Evolutionary conservation across 1,140 invertebrate genomes (phyloP).

Genomic region (Zaprionus ornatus): DNA sequence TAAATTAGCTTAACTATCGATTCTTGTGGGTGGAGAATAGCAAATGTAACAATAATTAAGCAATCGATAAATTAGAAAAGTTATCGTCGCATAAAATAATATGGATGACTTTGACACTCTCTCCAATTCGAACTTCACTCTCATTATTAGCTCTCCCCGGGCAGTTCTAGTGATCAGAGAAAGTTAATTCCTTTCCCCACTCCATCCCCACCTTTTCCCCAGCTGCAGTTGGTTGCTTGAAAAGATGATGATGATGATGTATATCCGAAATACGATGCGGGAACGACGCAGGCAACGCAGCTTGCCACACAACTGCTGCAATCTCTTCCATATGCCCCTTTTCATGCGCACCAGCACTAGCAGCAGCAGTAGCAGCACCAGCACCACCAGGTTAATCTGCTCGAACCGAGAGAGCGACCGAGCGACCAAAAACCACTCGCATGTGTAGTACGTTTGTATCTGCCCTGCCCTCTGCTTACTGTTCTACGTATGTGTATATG

Average conservation of each 20-base stretch:
- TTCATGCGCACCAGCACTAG: conserved; percentile 19
- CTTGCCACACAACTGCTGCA: conserved; percentile 32
- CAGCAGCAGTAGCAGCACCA: background rate
- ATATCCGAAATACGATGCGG: conserved; percentile 46
- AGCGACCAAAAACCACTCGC: conserved; percentile 58
- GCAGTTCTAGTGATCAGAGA: conserved; percentile 34
- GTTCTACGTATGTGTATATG: conserved; percentile 3
- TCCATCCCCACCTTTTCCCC: background rate
- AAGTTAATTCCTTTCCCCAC: conserved; percentile 13
- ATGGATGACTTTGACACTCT: background rate
- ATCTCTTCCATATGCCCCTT: conserved; percentile 57
- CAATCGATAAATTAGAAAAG: background rate
- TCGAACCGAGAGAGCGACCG: conserved; percentile 11
- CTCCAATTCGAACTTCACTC: background rate
- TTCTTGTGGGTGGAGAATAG: background rate
- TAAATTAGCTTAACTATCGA: background rate
- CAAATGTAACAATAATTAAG: background rate
- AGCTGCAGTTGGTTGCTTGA: conserved; percentile 6
- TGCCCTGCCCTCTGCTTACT: conserved; percentile 19
- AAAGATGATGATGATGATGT: conserved; percentile 30
- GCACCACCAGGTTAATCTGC: conserved; percentile 40
- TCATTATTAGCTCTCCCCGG: conserved; percentile 17
- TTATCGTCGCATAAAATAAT: background rate
- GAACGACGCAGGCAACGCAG: conserved; percentile 23
- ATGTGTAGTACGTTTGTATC: conserved; percentile 45